Percentiles rank a stretch among this genome's conserved stretches.
These are phyloP conservation scores for Suillia variegata DNA, from an alignment of 2,888 invertebrate genomes.

Conservation along the genomic window DNA sequence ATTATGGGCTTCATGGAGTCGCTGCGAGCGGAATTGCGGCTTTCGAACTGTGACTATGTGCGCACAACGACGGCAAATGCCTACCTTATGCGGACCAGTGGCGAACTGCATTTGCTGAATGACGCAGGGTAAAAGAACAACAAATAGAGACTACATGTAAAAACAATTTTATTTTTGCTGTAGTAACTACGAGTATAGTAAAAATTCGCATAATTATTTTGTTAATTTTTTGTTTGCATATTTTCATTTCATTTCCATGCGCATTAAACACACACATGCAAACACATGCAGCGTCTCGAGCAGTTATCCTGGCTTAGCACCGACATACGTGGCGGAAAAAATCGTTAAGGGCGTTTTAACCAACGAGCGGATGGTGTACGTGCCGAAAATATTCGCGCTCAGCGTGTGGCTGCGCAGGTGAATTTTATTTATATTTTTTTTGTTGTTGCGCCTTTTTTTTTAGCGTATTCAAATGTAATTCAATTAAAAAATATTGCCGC, in stretches of 20 bases:
- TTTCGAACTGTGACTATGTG: constrained; percentile 56
- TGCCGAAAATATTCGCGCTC: constrained; percentile 58
- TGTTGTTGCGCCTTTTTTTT: constrained; percentile 18
- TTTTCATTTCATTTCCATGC: constrained; percentile 18
- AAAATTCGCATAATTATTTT: constrained; percentile 31
- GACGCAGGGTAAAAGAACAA: constrained; percentile 49
- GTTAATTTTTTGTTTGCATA: constrained; percentile 32
- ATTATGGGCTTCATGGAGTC: constrained; percentile 61
- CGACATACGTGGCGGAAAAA: constrained; percentile 55
- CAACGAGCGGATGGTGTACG: constrained; percentile 57
- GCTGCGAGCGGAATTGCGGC: constrained; percentile 56
- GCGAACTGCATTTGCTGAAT: constrained; percentile 54
- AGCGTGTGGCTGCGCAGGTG: constrained; percentile 57
- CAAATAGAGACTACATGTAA: background rate
- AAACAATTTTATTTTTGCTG: background rate
- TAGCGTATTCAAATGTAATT: background rate
- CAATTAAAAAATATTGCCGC: constrained; percentile 13
- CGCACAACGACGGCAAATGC: constrained; percentile 59
- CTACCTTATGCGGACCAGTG: constrained; percentile 60
- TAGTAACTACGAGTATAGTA: background rate
- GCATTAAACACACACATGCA: constrained; percentile 7
- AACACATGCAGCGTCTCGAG: constrained; percentile 44
- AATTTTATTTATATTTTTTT: constrained; percentile 19
- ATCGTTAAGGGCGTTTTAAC: constrained; percentile 55
- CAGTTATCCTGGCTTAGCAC: constrained; percentile 57